Percentiles rank a stretch among this genome's conserved stretches.
These are phyloP conservation scores for Bungarus multicinctus DNA, from an alignment of 2,113 vertebrate genomes.

Conservation along the genomic window DNA sequence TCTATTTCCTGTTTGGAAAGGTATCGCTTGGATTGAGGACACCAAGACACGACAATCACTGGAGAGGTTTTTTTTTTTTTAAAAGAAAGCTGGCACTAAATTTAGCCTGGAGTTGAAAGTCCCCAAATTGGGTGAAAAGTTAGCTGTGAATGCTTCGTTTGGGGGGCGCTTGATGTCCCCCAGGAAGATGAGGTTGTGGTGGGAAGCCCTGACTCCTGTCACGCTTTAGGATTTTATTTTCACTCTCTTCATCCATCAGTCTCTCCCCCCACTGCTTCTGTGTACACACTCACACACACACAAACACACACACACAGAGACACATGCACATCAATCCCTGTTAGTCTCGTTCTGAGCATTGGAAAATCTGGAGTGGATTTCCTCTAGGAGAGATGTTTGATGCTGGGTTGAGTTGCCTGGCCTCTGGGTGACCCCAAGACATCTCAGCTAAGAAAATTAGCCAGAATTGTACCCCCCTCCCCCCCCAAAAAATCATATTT, in stretches of 20 bases:
- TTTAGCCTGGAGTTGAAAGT: neutral
- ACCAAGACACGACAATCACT: neutral
- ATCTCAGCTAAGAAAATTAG: neutral
- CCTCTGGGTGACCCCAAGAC: neutral
- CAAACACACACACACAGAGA: neutral
- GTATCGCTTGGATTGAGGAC: neutral
- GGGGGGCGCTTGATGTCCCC: neutral
- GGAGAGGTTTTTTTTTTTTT: neutral
- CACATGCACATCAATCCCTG: neutral
- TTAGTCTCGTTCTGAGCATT: neutral
- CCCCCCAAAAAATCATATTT: neutral
- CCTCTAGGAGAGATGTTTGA: no score
- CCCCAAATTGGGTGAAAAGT: neutral
- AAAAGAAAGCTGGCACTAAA: neutral
- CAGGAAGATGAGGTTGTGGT: neutral
- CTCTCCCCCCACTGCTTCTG: neutral
- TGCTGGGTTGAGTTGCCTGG: neutral
- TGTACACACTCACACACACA: neutral
- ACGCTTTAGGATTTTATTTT: neutral
- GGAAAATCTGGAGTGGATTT: slow-evolving; percentile 16
- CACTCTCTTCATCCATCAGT: neutral
- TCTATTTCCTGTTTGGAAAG: neutral
- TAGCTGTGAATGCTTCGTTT: neutral
- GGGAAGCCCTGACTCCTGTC: neutral
- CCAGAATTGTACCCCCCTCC: neutral